phyloP scores from a whole-genome alignment of 2,888 invertebrate species.

The Autographa pulchrina region DNA sequence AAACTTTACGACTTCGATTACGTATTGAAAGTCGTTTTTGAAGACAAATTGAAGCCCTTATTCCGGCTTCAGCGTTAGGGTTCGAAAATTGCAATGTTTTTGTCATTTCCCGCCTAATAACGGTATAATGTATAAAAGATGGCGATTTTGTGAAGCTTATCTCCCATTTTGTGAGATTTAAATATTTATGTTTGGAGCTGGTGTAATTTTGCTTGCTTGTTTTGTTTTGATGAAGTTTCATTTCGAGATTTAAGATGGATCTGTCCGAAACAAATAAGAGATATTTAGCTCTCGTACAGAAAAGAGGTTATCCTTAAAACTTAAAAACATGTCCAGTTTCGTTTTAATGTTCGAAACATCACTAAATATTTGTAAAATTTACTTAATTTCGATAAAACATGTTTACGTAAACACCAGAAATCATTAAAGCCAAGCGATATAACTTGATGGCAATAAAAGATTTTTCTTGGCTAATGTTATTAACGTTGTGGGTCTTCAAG shows the following conservation, averaged over 20 bases:
- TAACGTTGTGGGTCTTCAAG: conserved; percentile 33
- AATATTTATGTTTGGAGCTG: conserved; percentile 17
- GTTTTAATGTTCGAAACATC: not conserved
- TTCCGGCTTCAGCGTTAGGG: conserved; percentile 1
- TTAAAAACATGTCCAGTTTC: too few relatives aligned
- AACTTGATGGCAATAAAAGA: conserved; percentile 4
- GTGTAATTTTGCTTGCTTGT: not conserved
- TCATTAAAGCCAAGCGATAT: not conserved
- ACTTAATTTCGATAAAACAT: not conserved
- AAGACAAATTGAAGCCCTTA: conserved; percentile 27
- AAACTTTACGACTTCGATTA: conserved; percentile 8
- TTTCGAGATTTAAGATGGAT: not conserved
- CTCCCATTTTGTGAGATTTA: conserved; percentile 26
- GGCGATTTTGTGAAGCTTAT: conserved; percentile 18
- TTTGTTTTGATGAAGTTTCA: not conserved
- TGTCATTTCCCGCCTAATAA: conserved; percentile 12
- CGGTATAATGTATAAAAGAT: conserved; percentile 29
- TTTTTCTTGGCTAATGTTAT: conserved; percentile 33
- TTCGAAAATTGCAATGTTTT: conserved; percentile 20
- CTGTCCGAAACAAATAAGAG: too few relatives aligned
- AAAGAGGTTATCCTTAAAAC: too few relatives aligned
- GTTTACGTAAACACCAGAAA: conserved; percentile 2
- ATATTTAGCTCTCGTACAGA: too few relatives aligned
- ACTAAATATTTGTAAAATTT: too few relatives aligned
- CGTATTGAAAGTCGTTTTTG: conserved; percentile 5